Percentiles rank a stretch among this genome's conserved stretches.
phyloP scores from a whole-genome alignment of 2,888 invertebrate species.

The Acleris laterana region DNA sequence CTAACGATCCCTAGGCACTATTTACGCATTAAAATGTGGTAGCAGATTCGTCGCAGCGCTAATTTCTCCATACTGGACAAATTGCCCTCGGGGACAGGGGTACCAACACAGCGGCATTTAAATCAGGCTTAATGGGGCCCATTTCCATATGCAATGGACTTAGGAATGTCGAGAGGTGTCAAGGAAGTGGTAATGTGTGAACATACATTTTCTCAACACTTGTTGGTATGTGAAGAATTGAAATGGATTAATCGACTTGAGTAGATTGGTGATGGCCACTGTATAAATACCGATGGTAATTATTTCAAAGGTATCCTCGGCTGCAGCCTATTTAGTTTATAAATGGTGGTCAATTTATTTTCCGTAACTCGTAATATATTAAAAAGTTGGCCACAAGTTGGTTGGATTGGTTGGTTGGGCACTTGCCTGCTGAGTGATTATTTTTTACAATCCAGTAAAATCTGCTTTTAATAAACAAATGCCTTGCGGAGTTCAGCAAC shows the following conservation, averaged over 20 bases:
- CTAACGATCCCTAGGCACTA: slow-evolving; percentile 67
- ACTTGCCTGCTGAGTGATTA: no score
- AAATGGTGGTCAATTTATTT: no score
- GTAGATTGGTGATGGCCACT: slow-evolving; percentile 19
- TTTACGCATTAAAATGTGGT: slow-evolving; percentile 60
- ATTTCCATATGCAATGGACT: slow-evolving; percentile 71
- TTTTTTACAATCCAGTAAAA: no score
- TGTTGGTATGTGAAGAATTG: slow-evolving; percentile 23
- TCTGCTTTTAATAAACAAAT: no score
- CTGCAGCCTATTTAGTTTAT: neutral
- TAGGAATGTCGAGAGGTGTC: slow-evolving; percentile 46
- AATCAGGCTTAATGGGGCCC: slow-evolving; percentile 73
- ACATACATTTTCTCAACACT: slow-evolving; percentile 26
- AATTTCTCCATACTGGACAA: slow-evolving; percentile 59
- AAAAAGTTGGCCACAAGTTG: no score
- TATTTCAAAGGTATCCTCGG: neutral
- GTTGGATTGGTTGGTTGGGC: no score
- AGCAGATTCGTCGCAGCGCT: slow-evolving; percentile 28
- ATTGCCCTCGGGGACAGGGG: slow-evolving; percentile 61
- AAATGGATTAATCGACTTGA: slow-evolving; percentile 13
- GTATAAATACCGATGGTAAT: neutral
- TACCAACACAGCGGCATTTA: slow-evolving; percentile 66
- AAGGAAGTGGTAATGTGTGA: slow-evolving; percentile 16
- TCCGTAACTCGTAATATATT: no score
- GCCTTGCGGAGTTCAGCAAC: no score